Evolutionary conservation across 2,797 vertebrate genomes (phyloP).

Genomic region (Lophotriccus pileatus): DNA sequence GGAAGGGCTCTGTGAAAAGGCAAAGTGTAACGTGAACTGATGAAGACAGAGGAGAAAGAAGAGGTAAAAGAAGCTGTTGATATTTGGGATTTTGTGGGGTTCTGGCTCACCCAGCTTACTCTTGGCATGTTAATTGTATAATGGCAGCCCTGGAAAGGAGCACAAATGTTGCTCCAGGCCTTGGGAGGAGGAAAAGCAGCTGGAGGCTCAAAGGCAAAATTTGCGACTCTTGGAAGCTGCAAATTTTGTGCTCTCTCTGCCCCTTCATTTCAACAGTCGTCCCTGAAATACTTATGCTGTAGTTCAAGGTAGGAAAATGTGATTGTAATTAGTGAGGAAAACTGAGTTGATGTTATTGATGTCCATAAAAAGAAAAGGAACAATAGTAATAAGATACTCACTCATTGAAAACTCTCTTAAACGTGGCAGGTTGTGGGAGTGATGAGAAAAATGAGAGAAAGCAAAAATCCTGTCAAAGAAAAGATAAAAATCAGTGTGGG

Average conservation of each 20-base stretch:
- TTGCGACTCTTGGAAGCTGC: not conserved
- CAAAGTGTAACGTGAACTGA: rapidly evolving
- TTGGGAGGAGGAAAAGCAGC: not conserved
- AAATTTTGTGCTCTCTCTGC: not conserved
- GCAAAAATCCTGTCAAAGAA: not conserved
- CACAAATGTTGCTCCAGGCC: rapidly evolving
- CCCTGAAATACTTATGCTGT: rapidly evolving
- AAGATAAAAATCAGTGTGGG: not conserved
- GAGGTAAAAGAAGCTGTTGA: not conserved
- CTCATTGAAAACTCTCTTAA: not conserved
- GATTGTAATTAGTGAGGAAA: rapidly evolving
- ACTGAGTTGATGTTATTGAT: rapidly evolving
- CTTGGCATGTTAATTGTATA: rapidly evolving
- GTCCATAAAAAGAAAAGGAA: not conserved
- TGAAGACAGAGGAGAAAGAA: not conserved
- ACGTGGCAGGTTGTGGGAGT: rapidly evolving
- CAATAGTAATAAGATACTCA: rapidly evolving
- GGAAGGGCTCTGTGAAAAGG: not conserved
- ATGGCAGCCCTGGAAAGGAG: not conserved
- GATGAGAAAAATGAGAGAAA: not conserved
- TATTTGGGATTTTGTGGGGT: not conserved
- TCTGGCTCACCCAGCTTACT: rapidly evolving
- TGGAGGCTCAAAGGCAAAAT: not conserved
- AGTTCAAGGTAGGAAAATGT: not conserved
- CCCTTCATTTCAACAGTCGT: rapidly evolving